A percentile compares a stretch with the other conserved stretches of the same genome.
phyloP scores from a whole-genome alignment of 1,140 invertebrate genomes.

The Chrysopa pallens region DNA sequence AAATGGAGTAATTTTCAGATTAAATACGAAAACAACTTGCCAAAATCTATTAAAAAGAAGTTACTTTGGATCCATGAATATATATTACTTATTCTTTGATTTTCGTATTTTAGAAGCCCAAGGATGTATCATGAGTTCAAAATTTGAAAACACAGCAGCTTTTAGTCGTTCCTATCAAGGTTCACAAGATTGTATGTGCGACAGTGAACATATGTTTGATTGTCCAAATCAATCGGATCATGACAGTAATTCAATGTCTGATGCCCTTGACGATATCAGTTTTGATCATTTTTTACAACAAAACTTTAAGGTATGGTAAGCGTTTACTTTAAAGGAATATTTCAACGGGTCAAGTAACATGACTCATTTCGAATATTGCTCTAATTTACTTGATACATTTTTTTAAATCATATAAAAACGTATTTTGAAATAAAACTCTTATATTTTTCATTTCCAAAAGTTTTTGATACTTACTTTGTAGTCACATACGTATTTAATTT shows the following conservation, averaged over 20 bases:
- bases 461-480: not conserved
- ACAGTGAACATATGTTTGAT: conserved; percentile 96
- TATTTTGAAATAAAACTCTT: not conserved
- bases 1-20: no score
- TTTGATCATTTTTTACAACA: conserved; percentile 33
- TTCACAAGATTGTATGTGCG: conserved; percentile 91
- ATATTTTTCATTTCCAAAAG: not conserved
- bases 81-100: no score
- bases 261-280: conserved; percentile 25
- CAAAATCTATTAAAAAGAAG: no score
- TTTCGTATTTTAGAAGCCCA: conserved; percentile 37
- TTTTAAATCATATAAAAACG: not conserved
- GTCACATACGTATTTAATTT: not conserved
- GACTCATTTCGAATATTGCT: not conserved
- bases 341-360: not conserved
- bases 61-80: no score
- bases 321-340: conserved; percentile 12
- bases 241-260: conserved; percentile 19
- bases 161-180: conserved; percentile 91
- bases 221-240: conserved; percentile 37
- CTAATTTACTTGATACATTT: not conserved
- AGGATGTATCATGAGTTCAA: conserved; percentile 59
- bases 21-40: no score
- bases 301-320: conserved; percentile 26
- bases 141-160: conserved; percentile 89